Base-by-base conservation (phyloP, 2,797 vertebrate genomes). In the Coranthus polyacanthus region DNA sequence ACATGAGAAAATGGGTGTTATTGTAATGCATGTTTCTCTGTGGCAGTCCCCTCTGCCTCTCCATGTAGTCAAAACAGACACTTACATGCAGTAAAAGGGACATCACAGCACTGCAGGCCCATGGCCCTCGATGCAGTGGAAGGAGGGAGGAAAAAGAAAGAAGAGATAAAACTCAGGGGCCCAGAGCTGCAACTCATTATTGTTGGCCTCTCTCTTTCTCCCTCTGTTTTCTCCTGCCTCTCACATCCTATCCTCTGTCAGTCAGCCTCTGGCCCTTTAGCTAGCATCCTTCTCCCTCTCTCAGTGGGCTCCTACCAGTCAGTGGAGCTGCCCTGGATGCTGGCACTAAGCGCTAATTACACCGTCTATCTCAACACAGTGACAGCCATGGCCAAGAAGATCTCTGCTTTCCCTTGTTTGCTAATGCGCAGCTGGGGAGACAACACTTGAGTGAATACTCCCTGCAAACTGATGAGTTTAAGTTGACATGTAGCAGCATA, bases 281-380 rank as follows among this genome's bases (percentile, higher is more conserved):
- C 70, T 20, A 67, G 68, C 75, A 47, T 79, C 75, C 54, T 70
- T 68, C 78, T 81, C 74, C 68, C 51, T 49, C 38, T 84, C 72
- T 76, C 75, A 76, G 41, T 72, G 71, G 82, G 78, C 36, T 71
- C 55, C 75, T 68, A 85, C 82, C 82, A 81, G 85, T 78, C 79
- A 84, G 60, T 69, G 65, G 72, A 83, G 80, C 78, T 82, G 71
- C 68, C 83, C 78, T 78, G 68, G 67, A 83, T 76, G 68, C 65
- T 85, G 88, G 81, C 83, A 82, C 79, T 82, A 85, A 89, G 83
- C 52, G 20, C 78, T 92, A 91, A 92, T 91, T 89, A 88, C 75
- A 60, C 73, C 39, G 56, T 90, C 82, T 78, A 80, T 91, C 85
- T 83, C 58, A 43, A 65, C 68, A 56, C 72, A 58, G 67, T 75